phyloP scores from a whole-genome alignment of 2,888 invertebrate genomes.

The Aspidiotus destructor region DNA sequence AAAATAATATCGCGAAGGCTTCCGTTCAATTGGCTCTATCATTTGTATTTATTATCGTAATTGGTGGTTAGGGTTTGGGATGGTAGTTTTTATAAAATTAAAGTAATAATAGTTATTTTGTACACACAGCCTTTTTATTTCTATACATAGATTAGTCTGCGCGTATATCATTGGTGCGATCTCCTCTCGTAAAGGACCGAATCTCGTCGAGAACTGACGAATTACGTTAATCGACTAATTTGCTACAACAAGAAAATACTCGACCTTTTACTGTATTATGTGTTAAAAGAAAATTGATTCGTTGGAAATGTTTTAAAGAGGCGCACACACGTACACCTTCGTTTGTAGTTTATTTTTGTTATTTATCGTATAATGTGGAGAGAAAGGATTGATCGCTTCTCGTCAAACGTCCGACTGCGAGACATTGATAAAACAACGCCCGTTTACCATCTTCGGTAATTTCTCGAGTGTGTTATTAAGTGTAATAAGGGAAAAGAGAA shows the following conservation, averaged over 20 bases:
- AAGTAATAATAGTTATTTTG: no score
- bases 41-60: no score
- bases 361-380: not conserved
- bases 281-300: no score
- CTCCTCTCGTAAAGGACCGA: no score
- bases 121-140: no score
- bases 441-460: slow-evolving; percentile 14
- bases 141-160: no score
- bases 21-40: no score
- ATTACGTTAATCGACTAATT: slow-evolving; percentile 2
- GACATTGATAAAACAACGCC: slow-evolving; percentile 11
- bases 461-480: slow-evolving; percentile 27
- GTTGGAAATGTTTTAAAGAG: no score
- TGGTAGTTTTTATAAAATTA: no score
- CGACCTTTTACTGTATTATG: not conserved
- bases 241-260: not conserved
- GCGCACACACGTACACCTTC: not conserved
- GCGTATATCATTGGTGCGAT: no score
- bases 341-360: slow-evolving; percentile 23
- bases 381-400: slow-evolving; percentile 30
- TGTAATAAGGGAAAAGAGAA: slow-evolving; percentile 27
- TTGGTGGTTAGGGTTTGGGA: no score
- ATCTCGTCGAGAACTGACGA: not conserved
- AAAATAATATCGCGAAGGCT: no score
- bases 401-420: slow-evolving; percentile 16